Base-by-base conservation (phyloP, 2,888 invertebrate genomes). In the Lochmaea capreae region DNA sequence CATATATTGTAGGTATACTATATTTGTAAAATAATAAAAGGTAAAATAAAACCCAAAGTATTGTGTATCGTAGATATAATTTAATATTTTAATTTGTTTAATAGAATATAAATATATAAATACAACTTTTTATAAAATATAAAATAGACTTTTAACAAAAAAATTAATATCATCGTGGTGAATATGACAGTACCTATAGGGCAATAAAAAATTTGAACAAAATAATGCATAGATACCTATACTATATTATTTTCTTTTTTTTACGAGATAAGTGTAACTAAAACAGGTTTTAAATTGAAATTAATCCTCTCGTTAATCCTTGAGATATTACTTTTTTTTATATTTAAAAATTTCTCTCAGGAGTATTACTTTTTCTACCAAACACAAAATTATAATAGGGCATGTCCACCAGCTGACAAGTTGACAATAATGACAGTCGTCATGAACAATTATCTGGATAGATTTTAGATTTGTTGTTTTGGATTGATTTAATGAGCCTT, bases 71-170 rank as follows among this genome's bases (percentile, higher is more conserved):
- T 16, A 16, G 49, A 49, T 67, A 71, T 71, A 43, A 42, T 11
- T 43, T 46, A 39, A 43, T 65, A 14, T 16, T 65, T 43, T 16
- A 22, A 52, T 66, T 63, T 65, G 39, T 59, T 49, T 43, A 68
- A 52, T 61, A 71, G 11, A 54, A 65, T 74, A 71, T 71, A 75
- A 69, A 75, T 74, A 68, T 71, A 68, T 73, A 71, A 68, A 71
- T 61, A 58, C 57, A 73, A 71, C 71, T 65, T 67, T 54, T 33
- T 67, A 71, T 74, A 74, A 68, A 71, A 71, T 71, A 67, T 73
- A 52, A 62, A 67, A 54, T 18, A 75, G 65, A 58, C 69, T 42
- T n/a, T n/a, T 74, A 75, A 75, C 72, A 72, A 18, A 74, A 54
- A 39, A 54, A 6, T 12, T 69, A 61, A 69, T 69, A 69, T 59